phyloP scores from a whole-genome alignment of 2,797 vertebrate genomes.

The Distichodus sexfasciatus region DNA sequence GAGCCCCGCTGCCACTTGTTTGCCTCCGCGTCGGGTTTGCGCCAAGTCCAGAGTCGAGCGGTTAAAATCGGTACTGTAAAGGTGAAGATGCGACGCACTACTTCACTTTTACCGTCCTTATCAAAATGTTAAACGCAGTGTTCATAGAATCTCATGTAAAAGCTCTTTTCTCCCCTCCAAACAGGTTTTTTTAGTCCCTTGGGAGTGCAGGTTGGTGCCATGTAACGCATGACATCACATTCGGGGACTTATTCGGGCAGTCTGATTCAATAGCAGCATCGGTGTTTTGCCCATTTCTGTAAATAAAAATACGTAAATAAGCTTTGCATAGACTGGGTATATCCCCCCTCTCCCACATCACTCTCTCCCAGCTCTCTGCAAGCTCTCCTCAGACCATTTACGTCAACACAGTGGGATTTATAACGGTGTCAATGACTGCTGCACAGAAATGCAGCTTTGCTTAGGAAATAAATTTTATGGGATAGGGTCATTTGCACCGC shows the following conservation, averaged over 20 bases:
- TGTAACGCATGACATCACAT: conserved; percentile 20
- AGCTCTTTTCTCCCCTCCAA: not conserved
- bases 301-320: not conserved
- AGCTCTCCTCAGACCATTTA: not conserved
- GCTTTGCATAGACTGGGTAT: conserved; percentile 17
- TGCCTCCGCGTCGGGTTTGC: not conserved
- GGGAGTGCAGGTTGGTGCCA: not conserved
- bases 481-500: not conserved
- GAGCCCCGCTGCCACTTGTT: conserved; percentile 15
- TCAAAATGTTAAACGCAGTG: too few relatives aligned
- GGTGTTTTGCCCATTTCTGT: conserved; percentile 19
- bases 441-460: not conserved
- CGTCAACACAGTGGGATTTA: not conserved
- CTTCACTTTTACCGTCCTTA: too few relatives aligned
- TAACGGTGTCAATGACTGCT: not conserved
- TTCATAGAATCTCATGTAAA: too few relatives aligned
- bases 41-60: too few relatives aligned
- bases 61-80: too few relatives aligned
- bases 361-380: conserved; percentile 6
- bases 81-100: too few relatives aligned
- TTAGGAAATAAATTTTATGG: not conserved
- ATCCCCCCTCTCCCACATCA: conserved; percentile 14
- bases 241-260: conserved; percentile 25
- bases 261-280: conserved; percentile 28
- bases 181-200: conserved; percentile 4